A percentile compares a stretch with the other conserved stretches of the same genome.
Conservation (phyloP, 2,113 vertebrate species). For the Alectura lathami region DNA sequence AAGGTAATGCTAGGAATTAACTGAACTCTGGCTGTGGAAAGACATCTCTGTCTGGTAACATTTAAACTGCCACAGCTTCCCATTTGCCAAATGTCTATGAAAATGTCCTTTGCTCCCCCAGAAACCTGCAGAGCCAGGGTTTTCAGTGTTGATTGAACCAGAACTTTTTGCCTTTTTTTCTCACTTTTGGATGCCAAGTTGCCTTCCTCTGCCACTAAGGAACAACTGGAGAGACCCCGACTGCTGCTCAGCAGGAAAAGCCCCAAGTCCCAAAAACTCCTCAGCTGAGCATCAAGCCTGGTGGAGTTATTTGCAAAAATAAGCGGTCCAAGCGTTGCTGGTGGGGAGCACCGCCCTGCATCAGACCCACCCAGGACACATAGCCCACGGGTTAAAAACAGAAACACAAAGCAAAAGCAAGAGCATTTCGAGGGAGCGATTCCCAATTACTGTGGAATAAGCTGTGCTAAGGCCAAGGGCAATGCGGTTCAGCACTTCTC, state of each 20-base stretch:
- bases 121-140: background rate
- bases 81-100: background rate
- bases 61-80: background rate
- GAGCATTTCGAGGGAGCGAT: background rate
- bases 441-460: background rate
- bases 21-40: background rate
- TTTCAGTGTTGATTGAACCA: too few relatives aligned
- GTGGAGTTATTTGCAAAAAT: background rate
- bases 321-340: accelerated
- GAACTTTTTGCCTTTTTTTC: background rate
- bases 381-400: background rate
- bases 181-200: background rate
- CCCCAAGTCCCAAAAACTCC: background rate
- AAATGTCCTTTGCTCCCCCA: background rate
- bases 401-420: background rate
- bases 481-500: background rate
- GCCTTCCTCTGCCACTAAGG: background rate
- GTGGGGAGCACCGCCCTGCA: accelerated
- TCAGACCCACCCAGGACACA: background rate
- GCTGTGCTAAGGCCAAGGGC: background rate
- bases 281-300: background rate
- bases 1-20: background rate
- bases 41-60: background rate
- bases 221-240: background rate
- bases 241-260: background rate